A percentile compares a stretch with the other conserved stretches of the same genome.
These are phyloP conservation scores for Cyanistes caeruleus DNA, from an alignment of 2,113 vertebrate species.

Conservation along the genomic window DNA sequence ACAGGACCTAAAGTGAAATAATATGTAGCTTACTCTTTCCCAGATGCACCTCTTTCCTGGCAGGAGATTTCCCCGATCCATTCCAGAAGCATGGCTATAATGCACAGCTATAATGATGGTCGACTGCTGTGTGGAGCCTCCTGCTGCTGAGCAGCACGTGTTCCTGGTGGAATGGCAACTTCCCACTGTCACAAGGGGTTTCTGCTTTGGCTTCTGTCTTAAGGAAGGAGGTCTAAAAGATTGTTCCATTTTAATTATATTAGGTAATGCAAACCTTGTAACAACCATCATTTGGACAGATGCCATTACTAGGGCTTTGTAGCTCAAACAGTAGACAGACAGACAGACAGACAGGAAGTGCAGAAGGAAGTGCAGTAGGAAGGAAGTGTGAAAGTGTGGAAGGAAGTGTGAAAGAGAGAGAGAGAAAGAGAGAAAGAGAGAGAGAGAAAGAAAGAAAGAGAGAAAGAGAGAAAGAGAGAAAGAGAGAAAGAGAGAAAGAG, in stretches of 20 bases:
- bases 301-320: not conserved
- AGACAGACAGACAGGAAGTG: too few species aligned
- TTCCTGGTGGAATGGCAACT: not conserved
- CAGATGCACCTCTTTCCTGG: constrained; percentile 4
- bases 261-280: not conserved
- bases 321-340: not conserved
- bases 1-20: constrained; percentile 39
- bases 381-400: too few species aligned
- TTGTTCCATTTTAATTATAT: not conserved
- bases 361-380: too few species aligned
- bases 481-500: too few species aligned
- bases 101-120: constrained; percentile 16
- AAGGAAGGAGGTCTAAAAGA: not conserved
- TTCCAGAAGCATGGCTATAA: constrained; percentile 39
- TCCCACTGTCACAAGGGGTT: not conserved
- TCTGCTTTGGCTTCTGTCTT: not conserved
- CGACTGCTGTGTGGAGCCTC: not conserved
- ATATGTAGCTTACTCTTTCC: constrained; percentile 3
- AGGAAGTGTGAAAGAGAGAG: too few species aligned
- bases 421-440: too few species aligned
- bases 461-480: too few species aligned
- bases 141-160: not conserved
- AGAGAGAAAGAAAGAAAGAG: too few species aligned
- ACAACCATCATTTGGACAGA: not conserved
- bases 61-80: not conserved